A percentile compares a stretch with the other conserved stretches of the same genome.
Conservation (phyloP, 2,797 vertebrate species). For the Pangasius mekongensis region DNA sequence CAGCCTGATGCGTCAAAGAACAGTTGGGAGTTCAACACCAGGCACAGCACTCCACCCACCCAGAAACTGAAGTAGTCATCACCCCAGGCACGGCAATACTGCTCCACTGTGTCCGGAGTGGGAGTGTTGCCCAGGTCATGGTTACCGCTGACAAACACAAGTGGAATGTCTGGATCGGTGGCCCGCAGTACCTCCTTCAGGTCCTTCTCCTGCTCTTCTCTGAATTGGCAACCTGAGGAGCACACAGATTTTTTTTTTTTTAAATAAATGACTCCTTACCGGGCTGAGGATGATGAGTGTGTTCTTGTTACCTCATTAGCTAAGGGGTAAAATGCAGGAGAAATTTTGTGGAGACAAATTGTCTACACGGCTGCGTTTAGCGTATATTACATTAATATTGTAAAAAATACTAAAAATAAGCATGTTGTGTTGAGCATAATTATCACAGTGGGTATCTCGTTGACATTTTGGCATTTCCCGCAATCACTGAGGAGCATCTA, state of each 20-base stretch:
- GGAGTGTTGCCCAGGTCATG: constrained; percentile 92
- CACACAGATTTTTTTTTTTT: neutral
- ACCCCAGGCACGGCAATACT: constrained; percentile 87
- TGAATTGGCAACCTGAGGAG: constrained; percentile 79
- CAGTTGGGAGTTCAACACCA: constrained; percentile 95
- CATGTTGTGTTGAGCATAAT: neutral
- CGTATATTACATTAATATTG: neutral
- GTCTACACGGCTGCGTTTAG: neutral
- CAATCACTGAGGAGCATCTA: neutral
- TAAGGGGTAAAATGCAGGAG: neutral
- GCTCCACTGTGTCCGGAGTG: constrained; percentile 78
- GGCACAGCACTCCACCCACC: constrained; percentile 90
- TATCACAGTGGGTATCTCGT: neutral
- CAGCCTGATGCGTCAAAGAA: constrained; percentile 85
- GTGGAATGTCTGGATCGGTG: constrained; percentile 80
- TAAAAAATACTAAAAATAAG: neutral
- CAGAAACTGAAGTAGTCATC: constrained; percentile 98
- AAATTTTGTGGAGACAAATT: neutral
- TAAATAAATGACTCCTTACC: neutral
- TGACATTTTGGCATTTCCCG: neutral
- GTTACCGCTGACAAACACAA: constrained; percentile 95
- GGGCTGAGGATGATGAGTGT: neutral
- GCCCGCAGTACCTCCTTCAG: constrained; percentile 80
- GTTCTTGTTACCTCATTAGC: neutral
- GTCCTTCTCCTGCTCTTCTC: constrained; percentile 84